A percentile compares a stretch with the other conserved stretches of the same genome.
phyloP scores from a whole-genome alignment of 2,797 vertebrate genomes.

The Myoxocephalus aenaeus region DNA sequence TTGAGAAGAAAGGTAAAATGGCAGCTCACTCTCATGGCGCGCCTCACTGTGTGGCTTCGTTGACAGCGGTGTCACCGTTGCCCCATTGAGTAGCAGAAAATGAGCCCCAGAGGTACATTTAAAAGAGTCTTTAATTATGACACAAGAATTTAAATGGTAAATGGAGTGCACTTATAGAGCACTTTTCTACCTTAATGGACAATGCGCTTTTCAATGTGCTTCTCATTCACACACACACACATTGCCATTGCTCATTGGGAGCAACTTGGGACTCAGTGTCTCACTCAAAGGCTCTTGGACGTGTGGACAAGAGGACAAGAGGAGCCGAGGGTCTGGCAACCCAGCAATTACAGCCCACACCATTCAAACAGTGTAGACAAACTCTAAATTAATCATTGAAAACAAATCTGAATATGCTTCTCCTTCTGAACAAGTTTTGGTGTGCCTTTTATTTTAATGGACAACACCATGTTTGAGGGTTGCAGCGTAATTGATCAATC shows the following conservation, averaged over 20 bases:
- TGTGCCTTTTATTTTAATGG: not conserved
- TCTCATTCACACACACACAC: not conserved
- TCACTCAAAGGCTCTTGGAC: not conserved
- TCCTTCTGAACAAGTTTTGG: not conserved
- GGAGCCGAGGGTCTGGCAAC: not conserved
- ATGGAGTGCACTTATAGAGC: not conserved
- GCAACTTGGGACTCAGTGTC: too few species aligned
- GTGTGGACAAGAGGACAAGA: not conserved
- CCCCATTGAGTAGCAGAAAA: too few species aligned
- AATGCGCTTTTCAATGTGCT: not conserved
- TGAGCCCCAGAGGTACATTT: not conserved
- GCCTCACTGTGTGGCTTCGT: not conserved
- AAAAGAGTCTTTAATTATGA: not conserved
- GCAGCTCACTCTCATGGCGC: not conserved
- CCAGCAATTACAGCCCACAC: not conserved
- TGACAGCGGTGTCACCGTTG: not conserved
- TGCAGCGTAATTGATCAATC: slow-evolving; percentile 37
- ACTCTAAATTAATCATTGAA: not conserved
- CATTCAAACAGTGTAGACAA: not conserved
- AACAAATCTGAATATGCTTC: not conserved
- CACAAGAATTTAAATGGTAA: not conserved
- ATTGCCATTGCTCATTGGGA: not conserved
- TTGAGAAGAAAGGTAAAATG: slow-evolving; percentile 2
- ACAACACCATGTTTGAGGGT: not conserved
- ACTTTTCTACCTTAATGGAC: not conserved